phyloP scores from a whole-genome alignment of 2,113 vertebrate species.

The Cricetomys ansorgei region DNA sequence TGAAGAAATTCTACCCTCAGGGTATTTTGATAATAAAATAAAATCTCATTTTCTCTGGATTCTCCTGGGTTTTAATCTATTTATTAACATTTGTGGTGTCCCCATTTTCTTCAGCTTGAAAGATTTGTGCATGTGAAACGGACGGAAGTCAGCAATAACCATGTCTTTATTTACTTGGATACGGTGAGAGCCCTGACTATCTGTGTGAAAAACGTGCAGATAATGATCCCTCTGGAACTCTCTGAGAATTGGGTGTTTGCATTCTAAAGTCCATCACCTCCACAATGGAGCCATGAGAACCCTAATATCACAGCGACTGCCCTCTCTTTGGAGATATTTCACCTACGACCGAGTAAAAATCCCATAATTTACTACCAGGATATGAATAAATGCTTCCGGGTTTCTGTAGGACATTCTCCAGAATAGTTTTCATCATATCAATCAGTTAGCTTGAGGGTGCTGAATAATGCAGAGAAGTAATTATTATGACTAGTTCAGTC shows the following conservation, averaged over 20 bases:
- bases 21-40: conserved; percentile 2
- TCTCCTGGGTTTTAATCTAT: background rate
- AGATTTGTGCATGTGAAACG: conserved; percentile 51
- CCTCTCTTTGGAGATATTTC: background rate
- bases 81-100: conserved; percentile 22
- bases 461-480: background rate
- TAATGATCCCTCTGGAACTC: background rate
- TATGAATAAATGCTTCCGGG: background rate
- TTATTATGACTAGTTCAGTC: background rate
- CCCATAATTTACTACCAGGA: background rate
- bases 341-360: background rate
- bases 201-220: background rate
- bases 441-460: background rate
- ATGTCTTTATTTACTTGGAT: conserved; percentile 78
- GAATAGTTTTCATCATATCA: background rate
- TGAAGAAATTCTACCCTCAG: background rate
- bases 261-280: background rate
- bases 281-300: background rate
- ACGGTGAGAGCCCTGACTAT: conserved; percentile 51
- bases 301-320: background rate
- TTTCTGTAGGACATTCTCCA: background rate
- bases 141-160: conserved; percentile 75
- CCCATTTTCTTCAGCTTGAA: conserved; percentile 72
- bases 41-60: background rate
- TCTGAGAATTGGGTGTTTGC: background rate